Base-by-base conservation (phyloP, 2,797 vertebrate species). In the Vespertilio murinus region DNA sequence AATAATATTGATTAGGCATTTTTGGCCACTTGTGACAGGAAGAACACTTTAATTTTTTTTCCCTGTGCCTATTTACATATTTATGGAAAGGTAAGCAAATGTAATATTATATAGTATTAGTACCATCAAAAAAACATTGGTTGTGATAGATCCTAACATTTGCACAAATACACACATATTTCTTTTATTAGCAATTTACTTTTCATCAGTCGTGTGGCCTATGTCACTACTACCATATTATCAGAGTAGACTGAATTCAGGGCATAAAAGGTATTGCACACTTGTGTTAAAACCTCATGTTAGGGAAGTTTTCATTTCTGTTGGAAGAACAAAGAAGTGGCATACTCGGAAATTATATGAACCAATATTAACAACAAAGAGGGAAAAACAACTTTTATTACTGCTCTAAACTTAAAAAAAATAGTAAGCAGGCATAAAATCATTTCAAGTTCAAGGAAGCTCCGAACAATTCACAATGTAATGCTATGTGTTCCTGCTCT, bases 401-500 rank as follows among this genome's bases (percentile, higher is more conserved):
- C 83, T 94, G 64, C 56, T 95, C 90, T 96, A 95, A 97, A 97
- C 90, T 97, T 8, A 81, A 81, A 93, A 81, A 81, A 80, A 95
- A 90, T 0, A 83, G 23, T 35, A 89, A 83, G 47, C 9, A 78
- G 14, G 2, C 2, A 42, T 86, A 18, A 88, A 97, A 97, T 88
- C 22, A 64, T 65, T 38, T 95, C 49, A 96, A 93, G 28, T 81
- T 94, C 38, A 91, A 92, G 78, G 88, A 92, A 96, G 61, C 65
- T 95, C 70, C 77, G 18, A 75, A 56, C 64, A 92, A 80, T 70
- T 96, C 91, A 42, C 56, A 96, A 81, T 78, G 75, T 96, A 95
- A 79, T 96, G 88, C 7, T 96, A 93, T 25, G 96, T 83, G 12
- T 81, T 92, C 16, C 61, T 93, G 40, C 28, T 95, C 96, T 95